Evolutionary conservation across 2,888 invertebrate genomes (phyloP).

Genomic region (Mythimna loreyi): DNA sequence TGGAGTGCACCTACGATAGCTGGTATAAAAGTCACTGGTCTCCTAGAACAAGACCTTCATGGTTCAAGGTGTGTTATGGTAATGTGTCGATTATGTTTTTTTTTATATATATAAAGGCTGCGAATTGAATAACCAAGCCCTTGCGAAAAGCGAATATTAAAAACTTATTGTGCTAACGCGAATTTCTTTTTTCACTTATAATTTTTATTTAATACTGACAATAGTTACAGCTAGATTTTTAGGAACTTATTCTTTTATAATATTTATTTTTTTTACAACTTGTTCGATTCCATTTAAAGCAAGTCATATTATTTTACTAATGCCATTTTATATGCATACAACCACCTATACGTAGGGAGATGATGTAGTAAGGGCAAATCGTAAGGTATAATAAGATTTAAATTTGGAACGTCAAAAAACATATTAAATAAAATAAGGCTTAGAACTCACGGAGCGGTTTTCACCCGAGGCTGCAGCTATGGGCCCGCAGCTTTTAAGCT

Average conservation of each 20-base stretch:
- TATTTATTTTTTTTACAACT: too few relatives aligned
- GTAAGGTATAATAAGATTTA: too few relatives aligned
- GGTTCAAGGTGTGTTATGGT: conserved; percentile 10
- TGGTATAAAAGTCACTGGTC: conserved; percentile 1
- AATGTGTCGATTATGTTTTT: conserved; percentile 5
- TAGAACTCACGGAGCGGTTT: too few relatives aligned
- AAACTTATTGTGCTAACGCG: background rate
- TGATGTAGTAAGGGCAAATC: too few relatives aligned
- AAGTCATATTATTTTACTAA: too few relatives aligned
- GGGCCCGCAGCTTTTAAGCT: too few relatives aligned
- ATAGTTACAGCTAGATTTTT: background rate
- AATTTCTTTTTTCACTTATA: background rate
- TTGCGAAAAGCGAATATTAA: background rate
- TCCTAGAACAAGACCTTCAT: background rate
- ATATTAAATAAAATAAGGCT: too few relatives aligned
- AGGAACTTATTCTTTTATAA: background rate
- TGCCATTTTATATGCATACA: too few relatives aligned
- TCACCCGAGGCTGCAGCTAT: too few relatives aligned
- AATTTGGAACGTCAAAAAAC: too few relatives aligned
- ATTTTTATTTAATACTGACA: background rate
- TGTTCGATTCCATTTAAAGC: too few relatives aligned
- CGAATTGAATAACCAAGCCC: background rate
- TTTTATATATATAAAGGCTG: background rate
- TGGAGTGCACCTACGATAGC: conserved; percentile 2
- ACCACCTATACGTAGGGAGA: too few relatives aligned